These are phyloP conservation scores for Halichoerus grypus DNA, from an alignment of 2,113 vertebrate genomes.

Conservation along the genomic window DNA sequence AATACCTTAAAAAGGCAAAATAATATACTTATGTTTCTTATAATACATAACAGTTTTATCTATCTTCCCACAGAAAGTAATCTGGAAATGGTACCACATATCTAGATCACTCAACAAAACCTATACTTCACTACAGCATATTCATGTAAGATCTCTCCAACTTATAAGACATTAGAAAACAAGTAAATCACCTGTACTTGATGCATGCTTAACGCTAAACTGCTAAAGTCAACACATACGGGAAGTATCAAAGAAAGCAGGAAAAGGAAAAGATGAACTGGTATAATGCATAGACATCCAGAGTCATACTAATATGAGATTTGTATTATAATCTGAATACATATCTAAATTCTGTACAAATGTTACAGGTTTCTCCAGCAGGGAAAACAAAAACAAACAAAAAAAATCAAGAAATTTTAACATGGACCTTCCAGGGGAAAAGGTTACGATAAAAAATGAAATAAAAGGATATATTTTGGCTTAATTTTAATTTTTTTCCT, in stretches of 20 bases:
- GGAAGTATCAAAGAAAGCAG: background rate
- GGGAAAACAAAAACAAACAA: background rate
- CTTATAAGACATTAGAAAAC: background rate
- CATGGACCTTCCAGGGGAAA: background rate
- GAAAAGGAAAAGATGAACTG: background rate
- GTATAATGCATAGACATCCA: background rate
- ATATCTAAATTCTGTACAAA: background rate
- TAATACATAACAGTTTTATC: background rate
- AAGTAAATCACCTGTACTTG: background rate
- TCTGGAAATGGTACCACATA: background rate
- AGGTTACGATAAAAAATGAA: conserved; percentile 27
- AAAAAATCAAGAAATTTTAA: conserved; percentile 23
- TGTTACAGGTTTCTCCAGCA: background rate
- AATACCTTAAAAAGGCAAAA: background rate
- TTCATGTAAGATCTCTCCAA: background rate
- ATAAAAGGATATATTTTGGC: background rate
- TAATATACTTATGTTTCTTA: background rate
- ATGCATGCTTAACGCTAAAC: background rate
- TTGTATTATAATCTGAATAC: background rate
- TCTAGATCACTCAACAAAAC: background rate
- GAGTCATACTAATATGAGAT: background rate
- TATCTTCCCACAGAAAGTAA: background rate
- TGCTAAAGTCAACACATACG: background rate
- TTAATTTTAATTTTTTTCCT: conserved; percentile 2
- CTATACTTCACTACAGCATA: background rate